phyloP scores from a whole-genome alignment of 1,140 invertebrate genomes.

The Macrobrachium nipponense region DNA sequence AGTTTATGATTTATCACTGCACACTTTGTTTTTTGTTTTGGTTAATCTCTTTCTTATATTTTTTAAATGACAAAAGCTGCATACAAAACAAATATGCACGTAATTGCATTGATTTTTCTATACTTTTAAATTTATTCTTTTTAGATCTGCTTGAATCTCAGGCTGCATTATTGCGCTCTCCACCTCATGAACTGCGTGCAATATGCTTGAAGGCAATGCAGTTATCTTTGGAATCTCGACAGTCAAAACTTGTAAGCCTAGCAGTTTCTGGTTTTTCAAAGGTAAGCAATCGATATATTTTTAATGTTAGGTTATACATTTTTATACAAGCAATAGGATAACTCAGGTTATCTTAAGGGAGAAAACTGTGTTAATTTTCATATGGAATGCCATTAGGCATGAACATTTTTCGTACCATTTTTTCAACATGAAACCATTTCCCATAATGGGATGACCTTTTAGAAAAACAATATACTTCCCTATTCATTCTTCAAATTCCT shows the following conservation, averaged over 20 bases:
- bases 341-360: too few relatives aligned
- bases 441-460: too few relatives aligned
- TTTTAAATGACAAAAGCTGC: too few relatives aligned
- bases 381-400: neutral
- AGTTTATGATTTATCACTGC: too few relatives aligned
- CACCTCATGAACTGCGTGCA: slow-evolving; percentile 84
- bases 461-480: too few relatives aligned
- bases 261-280: slow-evolving; percentile 86
- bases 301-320: neutral
- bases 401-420: slow-evolving; percentile 6
- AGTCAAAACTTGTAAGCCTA: slow-evolving; percentile 83
- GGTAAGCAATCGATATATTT: slow-evolving; percentile 15
- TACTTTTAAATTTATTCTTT: slow-evolving; percentile 63
- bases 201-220: slow-evolving; percentile 85
- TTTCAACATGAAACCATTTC: neutral
- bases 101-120: too few relatives aligned
- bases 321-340: neutral
- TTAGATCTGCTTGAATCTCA: slow-evolving; percentile 85
- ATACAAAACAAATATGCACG: too few relatives aligned
- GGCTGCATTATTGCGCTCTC: slow-evolving; percentile 80
- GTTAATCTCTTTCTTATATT: too few relatives aligned
- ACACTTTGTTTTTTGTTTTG: too few relatives aligned
- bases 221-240: slow-evolving; percentile 86
- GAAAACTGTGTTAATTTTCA: too few relatives aligned
- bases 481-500: too few relatives aligned